Evolutionary conservation across 1,140 invertebrate genomes (phyloP), one percentile per base, ranked within the genome.

Genomic region (Papilio machaon): DNA sequence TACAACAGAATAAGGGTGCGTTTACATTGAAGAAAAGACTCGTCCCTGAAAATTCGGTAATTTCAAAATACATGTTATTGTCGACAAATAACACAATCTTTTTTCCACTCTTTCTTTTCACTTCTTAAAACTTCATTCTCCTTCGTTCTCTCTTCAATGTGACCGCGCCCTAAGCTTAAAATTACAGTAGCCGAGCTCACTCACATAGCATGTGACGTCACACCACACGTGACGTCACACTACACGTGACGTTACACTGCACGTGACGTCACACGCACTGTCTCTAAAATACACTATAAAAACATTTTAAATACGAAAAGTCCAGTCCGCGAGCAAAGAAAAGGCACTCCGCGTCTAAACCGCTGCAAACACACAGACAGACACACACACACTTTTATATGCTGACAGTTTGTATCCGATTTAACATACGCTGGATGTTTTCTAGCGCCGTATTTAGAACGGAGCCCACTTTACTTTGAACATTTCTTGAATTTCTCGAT

Each of bases 101-200:
- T 49, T 49, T 8, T 49, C 13, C 13, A 49, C 47, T 11, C 8
- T 9, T 10, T 49, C 13, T 2, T 58, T 58, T 58, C 17, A 58
- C 8, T 58, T 58, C 1, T 58, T 58, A 58, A 4, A 43, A 4
- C 7, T 58, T n/a, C 54, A 19, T 58, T 58, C 54, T 58, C 17
- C 52, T 58, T 58, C 17, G 54, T 58, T 58, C n/a, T 13, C 10
- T 1, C n/a, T 58, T 58, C 54, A 58, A 58, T 58, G 54, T 58
- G 54, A n/a, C 82, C 83, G 54, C 80, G 13, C 35, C 15, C 73
- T 73, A 73, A 73, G 73, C 73, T 75, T 47, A 47, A 76, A 47
- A 47, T 47, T 17, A 19, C 38, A 73, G 73, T 43, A 46, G 38
- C 35, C 43, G 43, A 73, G 38, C 17, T 15, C 70, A 73, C 64